A percentile compares a stretch with the other conserved stretches of the same genome.
Conservation (phyloP, 1,140 invertebrate genomes). For the Acromyrmex echinatior region DNA sequence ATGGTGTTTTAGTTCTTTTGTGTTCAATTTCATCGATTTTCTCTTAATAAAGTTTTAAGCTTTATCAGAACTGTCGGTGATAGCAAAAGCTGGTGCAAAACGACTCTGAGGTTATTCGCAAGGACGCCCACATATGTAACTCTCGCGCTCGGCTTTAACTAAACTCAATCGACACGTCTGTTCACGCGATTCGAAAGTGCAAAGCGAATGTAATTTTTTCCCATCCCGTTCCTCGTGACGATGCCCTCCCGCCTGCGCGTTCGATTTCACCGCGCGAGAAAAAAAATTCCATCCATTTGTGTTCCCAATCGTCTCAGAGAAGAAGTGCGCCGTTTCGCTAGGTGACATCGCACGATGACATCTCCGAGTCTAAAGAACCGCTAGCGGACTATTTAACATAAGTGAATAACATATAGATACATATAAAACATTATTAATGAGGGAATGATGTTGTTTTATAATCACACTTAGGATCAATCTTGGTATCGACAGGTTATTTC, state of each 20-base stretch:
- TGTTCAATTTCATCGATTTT: too few relatives aligned
- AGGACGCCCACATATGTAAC: constrained; percentile 54
- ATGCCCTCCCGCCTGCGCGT: constrained; percentile 25
- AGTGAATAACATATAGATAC: background rate
- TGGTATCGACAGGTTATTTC: background rate
- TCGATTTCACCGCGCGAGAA: constrained; percentile 54
- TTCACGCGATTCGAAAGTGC: constrained; percentile 61
- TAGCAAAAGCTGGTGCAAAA: constrained; percentile 26
- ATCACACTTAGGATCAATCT: background rate
- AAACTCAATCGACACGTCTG: constrained; percentile 43
- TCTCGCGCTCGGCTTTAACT: constrained; percentile 39
- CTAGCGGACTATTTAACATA: background rate
- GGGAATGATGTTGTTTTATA: background rate
- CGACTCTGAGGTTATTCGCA: constrained; percentile 57
- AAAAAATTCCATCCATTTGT: constrained; percentile 47
- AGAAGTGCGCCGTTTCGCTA: constrained; percentile 13
- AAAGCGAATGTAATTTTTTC: constrained; percentile 52
- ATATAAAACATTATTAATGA: constrained; percentile 5
- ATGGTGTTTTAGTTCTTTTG: too few relatives aligned
- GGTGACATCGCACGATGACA: background rate
- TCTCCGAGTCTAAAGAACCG: background rate
- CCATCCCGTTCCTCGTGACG: constrained; percentile 38
- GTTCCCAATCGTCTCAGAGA: constrained; percentile 25
- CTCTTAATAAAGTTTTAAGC: background rate
- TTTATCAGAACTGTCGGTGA: background rate